Conservation (phyloP, 64 coral and sea anemone species). For the Acropora yongei region DNA sequence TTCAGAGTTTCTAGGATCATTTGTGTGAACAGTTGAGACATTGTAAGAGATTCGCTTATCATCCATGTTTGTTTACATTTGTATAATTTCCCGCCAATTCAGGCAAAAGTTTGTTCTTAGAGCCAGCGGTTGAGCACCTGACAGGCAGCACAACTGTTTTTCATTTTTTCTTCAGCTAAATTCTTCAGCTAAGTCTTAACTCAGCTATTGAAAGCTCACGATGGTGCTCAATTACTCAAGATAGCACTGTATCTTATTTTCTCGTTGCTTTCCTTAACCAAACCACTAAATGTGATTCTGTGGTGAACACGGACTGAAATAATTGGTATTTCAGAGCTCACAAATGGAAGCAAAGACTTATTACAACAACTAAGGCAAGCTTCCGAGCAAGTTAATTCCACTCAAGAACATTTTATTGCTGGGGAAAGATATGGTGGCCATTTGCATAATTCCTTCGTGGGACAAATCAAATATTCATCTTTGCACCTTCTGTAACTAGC, state of each 20-base stretch:
- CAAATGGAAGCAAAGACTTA: background rate
- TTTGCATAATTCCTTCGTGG: constrained; percentile 6
- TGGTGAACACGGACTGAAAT: background rate
- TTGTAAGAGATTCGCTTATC: too few relatives aligned
- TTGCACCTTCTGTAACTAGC: background rate
- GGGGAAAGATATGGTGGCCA: constrained; percentile 17
- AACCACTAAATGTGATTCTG: background rate
- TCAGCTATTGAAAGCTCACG: too few relatives aligned
- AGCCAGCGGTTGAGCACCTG: too few relatives aligned
- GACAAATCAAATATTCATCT: constrained; percentile 12
- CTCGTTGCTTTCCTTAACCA: background rate
- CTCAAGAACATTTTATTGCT: background rate
- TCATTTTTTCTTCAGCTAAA: too few relatives aligned
- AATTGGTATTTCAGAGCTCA: constrained; percentile 5
- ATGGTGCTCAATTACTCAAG: constrained; percentile 17
- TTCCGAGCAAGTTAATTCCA: constrained; percentile 3
- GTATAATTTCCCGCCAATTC: too few relatives aligned
- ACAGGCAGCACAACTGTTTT: too few relatives aligned
- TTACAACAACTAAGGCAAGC: background rate
- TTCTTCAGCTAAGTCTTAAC: too few relatives aligned
- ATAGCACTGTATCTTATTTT: background rate
- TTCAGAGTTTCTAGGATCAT: too few relatives aligned
- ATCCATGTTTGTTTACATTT: too few relatives aligned
- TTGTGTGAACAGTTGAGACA: too few relatives aligned
- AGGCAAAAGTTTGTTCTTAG: too few relatives aligned